These are phyloP conservation scores for Alca torda DNA, from an alignment of 2,797 vertebrate genomes.

Conservation along the genomic window DNA sequence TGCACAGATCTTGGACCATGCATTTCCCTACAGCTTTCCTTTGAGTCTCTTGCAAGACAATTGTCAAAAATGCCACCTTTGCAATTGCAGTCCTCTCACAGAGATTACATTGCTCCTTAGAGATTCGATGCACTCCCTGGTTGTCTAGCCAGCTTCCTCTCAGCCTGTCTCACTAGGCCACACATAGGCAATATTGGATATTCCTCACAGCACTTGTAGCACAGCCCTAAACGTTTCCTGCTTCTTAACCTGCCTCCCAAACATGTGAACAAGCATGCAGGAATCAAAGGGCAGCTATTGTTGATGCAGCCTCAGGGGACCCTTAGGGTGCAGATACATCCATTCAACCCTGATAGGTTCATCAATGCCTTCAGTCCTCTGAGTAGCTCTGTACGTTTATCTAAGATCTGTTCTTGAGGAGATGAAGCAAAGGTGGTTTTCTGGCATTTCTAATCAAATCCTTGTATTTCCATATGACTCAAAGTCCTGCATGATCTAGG, in stretches of 20 bases:
- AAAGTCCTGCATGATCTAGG: not conserved
- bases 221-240: accelerated
- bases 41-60: not conserved
- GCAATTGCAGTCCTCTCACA: not conserved
- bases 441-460: not conserved
- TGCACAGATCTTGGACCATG: not conserved
- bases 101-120: not conserved
- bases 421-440: not conserved
- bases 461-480: not conserved
- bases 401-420: not conserved
- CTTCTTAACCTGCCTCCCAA: not conserved
- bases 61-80: not conserved
- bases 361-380: not conserved
- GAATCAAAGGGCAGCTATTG: not conserved
- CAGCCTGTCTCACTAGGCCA: not conserved
- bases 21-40: not conserved
- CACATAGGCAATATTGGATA: not conserved
- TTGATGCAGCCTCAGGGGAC: not conserved
- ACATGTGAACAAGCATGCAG: not conserved
- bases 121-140: not conserved
- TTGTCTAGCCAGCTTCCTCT: not conserved
- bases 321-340: not conserved
- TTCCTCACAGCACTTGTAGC: not conserved
- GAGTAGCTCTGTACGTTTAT: not conserved
- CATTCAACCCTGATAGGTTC: not conserved